phyloP scores from a whole-genome alignment of 2,113 vertebrate species.

The Callipepla californica region DNA sequence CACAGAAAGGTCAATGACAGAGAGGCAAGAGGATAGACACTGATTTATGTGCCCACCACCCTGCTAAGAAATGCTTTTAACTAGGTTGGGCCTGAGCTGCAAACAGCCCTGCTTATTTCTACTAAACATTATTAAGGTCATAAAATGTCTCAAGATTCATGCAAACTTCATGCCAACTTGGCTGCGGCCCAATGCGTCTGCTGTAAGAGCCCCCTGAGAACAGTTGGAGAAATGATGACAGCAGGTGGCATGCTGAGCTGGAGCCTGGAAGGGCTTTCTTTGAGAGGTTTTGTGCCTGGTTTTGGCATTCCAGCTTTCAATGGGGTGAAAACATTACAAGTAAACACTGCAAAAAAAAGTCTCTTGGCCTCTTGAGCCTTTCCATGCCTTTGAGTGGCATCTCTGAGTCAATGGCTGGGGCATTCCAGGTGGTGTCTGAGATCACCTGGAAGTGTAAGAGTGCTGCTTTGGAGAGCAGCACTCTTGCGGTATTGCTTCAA shows the following conservation, averaged over 20 bases:
- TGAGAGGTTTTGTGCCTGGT: not conserved
- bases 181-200: constrained; percentile 3
- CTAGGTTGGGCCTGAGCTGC: constrained; percentile 11
- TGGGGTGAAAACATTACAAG: not conserved
- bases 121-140: constrained; percentile 52
- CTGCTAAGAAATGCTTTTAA: constrained; percentile 31
- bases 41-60: constrained; percentile 37
- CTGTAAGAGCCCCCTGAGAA: constrained; percentile 7
- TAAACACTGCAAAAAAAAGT: not conserved
- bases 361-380: not conserved
- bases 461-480: not conserved
- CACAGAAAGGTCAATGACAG: constrained; percentile 71
- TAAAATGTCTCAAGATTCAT: constrained; percentile 53
- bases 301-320: not conserved
- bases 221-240: not conserved
- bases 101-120: constrained; percentile 43
- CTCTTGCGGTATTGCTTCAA: not conserved
- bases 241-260: not conserved
- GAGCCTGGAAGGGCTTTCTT: not conserved
- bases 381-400: not conserved
- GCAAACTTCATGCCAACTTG: constrained; percentile 36
- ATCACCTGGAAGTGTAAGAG: not conserved
- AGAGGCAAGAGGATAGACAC: not conserved
- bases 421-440: not conserved
- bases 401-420: not conserved